These are phyloP conservation scores for Notothenia coriiceps DNA, from an alignment of 2,113 vertebrate species.

Conservation along the genomic window DNA sequence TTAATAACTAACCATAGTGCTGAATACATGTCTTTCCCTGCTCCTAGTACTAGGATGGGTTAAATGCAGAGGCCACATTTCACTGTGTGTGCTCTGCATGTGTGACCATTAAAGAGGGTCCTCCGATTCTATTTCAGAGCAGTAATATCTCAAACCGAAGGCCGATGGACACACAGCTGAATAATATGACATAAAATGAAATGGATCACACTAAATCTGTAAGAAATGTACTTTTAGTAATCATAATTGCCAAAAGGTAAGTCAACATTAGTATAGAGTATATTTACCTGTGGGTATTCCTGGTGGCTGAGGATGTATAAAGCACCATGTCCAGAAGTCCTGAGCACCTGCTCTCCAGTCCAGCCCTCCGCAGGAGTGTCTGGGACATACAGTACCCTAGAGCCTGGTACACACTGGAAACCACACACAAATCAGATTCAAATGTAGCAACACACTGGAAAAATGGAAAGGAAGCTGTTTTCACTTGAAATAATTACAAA, in stretches of 20 bases:
- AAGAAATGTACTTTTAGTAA: neutral
- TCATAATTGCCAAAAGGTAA: neutral
- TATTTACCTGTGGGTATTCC: conserved; percentile 56
- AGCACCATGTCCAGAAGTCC: conserved; percentile 55
- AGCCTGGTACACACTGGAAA: conserved; percentile 69
- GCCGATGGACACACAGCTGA: neutral
- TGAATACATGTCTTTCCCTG: too few species aligned
- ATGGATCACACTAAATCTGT: neutral
- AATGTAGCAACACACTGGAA: too few species aligned
- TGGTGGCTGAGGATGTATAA: conserved; percentile 70
- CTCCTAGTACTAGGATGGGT: too few species aligned
- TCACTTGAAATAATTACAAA: too few species aligned
- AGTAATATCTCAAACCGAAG: neutral
- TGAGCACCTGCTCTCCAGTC: conserved; percentile 72
- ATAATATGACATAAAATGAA: neutral
- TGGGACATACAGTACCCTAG: conserved; percentile 67
- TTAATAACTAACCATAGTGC: neutral
- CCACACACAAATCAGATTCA: neutral
- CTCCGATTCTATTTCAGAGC: neutral
- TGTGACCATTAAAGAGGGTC: too few species aligned
- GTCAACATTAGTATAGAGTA: neutral
- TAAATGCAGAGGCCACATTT: too few species aligned
- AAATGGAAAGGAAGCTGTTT: too few species aligned
- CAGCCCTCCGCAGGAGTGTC: conserved; percentile 65
- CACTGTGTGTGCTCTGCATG: too few species aligned